A percentile compares a stretch with the other conserved stretches of the same genome.
phyloP scores from a whole-genome alignment of 1,140 invertebrate species.

The Euborellia annulipes region DNA sequence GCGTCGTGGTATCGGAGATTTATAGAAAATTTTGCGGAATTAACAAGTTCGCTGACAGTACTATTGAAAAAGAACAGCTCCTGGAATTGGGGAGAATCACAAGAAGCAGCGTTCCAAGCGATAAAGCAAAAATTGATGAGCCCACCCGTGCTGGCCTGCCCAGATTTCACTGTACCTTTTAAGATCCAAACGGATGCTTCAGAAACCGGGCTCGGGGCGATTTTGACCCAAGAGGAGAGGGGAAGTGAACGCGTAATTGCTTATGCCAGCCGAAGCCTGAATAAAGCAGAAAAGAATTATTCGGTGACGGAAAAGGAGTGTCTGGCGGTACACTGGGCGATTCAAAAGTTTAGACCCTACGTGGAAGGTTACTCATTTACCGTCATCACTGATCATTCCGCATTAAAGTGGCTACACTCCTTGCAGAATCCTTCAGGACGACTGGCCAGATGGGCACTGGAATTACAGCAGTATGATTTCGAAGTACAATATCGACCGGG shows the following conservation, averaged over 20 bases:
- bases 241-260: conserved; percentile 20
- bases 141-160: conserved; percentile 23
- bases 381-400: conserved; percentile 26
- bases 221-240: conserved; percentile 21
- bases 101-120: conserved; percentile 19
- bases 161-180: conserved; percentile 24
- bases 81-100: conserved; percentile 20
- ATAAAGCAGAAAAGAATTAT: conserved; percentile 12
- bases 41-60: conserved; percentile 15
- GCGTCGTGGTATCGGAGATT: conserved; percentile 24
- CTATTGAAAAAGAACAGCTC: conserved; percentile 13
- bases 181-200: conserved; percentile 39
- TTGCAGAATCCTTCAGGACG: conserved; percentile 20
- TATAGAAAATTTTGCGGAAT: conserved; percentile 17
- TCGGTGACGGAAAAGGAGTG: conserved; percentile 24
- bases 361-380: conserved; percentile 23
- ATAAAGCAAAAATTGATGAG: conserved; percentile 12
- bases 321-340: conserved; percentile 26
- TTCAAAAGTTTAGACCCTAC: conserved; percentile 31
- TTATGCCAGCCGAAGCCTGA: conserved; percentile 17
- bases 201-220: conserved; percentile 30
- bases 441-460: conserved; percentile 22
- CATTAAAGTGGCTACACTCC: conserved; percentile 22
- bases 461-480: conserved; percentile 3
- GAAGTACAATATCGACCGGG: neutral